phyloP scores from a whole-genome alignment of 2,888 invertebrate genomes.

The Sturmia bella region DNA sequence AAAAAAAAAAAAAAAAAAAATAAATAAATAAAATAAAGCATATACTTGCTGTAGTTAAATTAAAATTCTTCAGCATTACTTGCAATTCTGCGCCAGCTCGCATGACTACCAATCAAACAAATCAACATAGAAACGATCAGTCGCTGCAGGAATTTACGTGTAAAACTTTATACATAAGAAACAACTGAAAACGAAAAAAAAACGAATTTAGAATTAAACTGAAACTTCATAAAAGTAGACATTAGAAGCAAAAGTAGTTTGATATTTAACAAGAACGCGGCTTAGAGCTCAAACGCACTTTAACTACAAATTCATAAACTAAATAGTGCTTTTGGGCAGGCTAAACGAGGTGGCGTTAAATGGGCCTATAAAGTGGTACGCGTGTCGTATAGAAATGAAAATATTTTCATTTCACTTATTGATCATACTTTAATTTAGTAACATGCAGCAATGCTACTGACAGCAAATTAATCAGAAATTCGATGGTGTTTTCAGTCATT shows the following conservation, averaged over 20 bases:
- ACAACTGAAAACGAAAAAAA: slow-evolving; percentile 1
- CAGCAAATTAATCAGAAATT: too few species aligned
- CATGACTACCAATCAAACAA: slow-evolving; percentile 3
- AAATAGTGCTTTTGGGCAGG: slow-evolving; percentile 4
- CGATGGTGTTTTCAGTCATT: too few species aligned
- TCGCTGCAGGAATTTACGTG: slow-evolving; percentile 43
- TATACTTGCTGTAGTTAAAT: slow-evolving; percentile 13
- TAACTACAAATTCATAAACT: slow-evolving; percentile 5
- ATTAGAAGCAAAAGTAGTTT: background rate
- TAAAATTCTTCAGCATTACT: slow-evolving; percentile 46
- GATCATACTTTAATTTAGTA: too few species aligned
- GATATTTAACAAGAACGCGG: background rate
- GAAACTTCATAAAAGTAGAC: background rate
- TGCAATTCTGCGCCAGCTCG: slow-evolving; percentile 44
- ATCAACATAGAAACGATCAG: background rate
- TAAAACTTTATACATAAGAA: slow-evolving; percentile 56
- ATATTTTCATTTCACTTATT: too few species aligned
- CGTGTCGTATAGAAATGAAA: too few species aligned
- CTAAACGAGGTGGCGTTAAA: background rate
- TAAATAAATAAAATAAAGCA: too few species aligned
- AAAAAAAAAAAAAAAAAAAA: too few species aligned
- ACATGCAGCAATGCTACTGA: too few species aligned
- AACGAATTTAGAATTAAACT: slow-evolving; percentile 45
- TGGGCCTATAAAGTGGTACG: background rate
- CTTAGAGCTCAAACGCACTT: slow-evolving; percentile 2